These are phyloP conservation scores for Drosophila tani DNA, from an alignment of 1,140 invertebrate genomes.

Conservation along the genomic window DNA sequence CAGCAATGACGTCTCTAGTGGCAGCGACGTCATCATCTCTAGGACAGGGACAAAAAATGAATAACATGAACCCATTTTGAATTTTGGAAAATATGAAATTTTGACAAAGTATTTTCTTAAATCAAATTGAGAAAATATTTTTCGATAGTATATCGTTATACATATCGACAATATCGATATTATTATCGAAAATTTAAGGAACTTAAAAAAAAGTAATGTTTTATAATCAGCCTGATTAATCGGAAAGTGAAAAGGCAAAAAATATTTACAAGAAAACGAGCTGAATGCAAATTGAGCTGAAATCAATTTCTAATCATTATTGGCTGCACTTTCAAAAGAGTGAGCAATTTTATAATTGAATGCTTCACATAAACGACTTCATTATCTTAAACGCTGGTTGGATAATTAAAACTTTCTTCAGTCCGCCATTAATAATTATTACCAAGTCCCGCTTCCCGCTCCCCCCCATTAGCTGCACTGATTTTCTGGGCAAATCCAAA, in stretches of 20 bases:
- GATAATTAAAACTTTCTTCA: constrained; percentile 76
- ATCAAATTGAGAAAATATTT: no score
- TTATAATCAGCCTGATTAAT: not conserved
- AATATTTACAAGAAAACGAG: constrained; percentile 14
- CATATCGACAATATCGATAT: not conserved
- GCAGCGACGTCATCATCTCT: constrained; percentile 62
- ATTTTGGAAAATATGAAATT: not conserved
- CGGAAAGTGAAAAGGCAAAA: constrained; percentile 24
- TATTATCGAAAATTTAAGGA: not conserved
- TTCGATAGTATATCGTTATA: not conserved
- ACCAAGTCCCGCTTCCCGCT: not conserved
- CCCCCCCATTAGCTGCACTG: constrained; percentile 16
- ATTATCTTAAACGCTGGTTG: constrained; percentile 69
- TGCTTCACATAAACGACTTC: constrained; percentile 72
- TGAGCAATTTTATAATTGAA: constrained; percentile 73
- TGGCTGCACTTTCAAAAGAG: constrained; percentile 68
- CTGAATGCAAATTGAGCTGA: constrained; percentile 38
- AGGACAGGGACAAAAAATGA: not conserved
- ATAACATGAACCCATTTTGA: not conserved
- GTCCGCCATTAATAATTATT: constrained; percentile 56
- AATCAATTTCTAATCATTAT: constrained; percentile 39
- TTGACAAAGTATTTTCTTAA: not conserved
- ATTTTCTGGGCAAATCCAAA: constrained; percentile 56
- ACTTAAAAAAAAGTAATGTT: not conserved
- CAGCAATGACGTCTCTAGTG: constrained; percentile 60